These are phyloP conservation scores for Catocala nupta DNA, from an alignment of 2,888 invertebrate species.

Conservation along the genomic window DNA sequence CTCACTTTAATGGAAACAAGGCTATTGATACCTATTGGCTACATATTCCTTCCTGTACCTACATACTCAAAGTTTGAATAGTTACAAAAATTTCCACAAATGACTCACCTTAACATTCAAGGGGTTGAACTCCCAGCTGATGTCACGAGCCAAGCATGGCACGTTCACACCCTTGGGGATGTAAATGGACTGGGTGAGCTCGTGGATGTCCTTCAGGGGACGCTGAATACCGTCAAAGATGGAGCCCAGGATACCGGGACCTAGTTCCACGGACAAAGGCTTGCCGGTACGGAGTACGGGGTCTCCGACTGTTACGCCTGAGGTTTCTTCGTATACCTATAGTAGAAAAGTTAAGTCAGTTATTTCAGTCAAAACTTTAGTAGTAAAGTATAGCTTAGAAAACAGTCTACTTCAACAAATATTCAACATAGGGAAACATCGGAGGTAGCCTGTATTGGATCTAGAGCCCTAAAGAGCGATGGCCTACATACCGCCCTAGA, in stretches of 20 bases:
- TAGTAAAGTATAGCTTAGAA: background rate
- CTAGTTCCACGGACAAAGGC: conserved; percentile 99
- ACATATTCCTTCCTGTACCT: too few species aligned
- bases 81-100: background rate
- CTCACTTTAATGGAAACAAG: too few species aligned
- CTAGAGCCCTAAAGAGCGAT: too few species aligned
- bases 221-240: conserved; percentile 99
- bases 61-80: too few species aligned
- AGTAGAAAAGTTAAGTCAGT: background rate
- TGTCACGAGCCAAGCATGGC: conserved; percentile 94
- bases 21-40: too few species aligned
- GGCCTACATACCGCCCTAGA: too few species aligned
- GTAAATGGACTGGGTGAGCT: conserved; percentile 98
- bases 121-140: conserved; percentile 97
- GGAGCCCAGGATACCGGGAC: conserved; percentile 99
- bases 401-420: too few species aligned
- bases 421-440: too few species aligned
- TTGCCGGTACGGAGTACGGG: conserved; percentile 99
- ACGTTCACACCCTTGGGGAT: conserved; percentile 99
- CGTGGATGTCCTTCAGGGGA: conserved; percentile 98
- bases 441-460: too few species aligned
- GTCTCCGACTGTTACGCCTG: conserved; percentile 99
- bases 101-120: conserved; percentile 90
- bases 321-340: conserved; percentile 97
- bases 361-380: background rate